Base-by-base conservation (phyloP, 2,113 vertebrate genomes). In the Sarotherodon lohbergeri region DNA sequence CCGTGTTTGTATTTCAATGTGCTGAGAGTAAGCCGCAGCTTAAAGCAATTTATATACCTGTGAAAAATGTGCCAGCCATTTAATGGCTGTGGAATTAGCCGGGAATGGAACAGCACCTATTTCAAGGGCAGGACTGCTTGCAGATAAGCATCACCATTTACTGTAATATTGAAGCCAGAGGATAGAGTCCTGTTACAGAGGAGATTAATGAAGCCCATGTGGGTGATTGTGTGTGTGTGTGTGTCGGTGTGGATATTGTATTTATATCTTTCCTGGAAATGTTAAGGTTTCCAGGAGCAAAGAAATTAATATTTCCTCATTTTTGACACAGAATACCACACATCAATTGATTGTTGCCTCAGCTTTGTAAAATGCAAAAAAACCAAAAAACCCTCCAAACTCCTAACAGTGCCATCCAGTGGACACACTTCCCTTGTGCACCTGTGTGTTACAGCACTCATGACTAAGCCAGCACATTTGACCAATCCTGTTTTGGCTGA, bases 71-170 rank as follows among this genome's bases (percentile, higher is more conserved):
- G 90, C 86, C 89, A 86, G 43, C 88, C 91, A 92, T 92, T 95
- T 93, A 95, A 95, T 94, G 95, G 93, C 86, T 92, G 92, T 92
- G 90, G 95, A 95, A 96, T 95, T 95, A 95, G 91, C 93, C 14
- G 81, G 93, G 87, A 92, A 95, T 92, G 90, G 93, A 95, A 93
- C 85, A 76, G 91, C 92, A 95, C 91, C 95, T 91, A 92, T 95
- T 96, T 95, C 94, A 95, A 96, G 95, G 95, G 94, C 95, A 96
- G 94, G 61, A 27, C 90, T 91, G 93, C 94, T 93, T 93, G 68
- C 91, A 93, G 95, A 95, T 96, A 95, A 94, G 89, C 91, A 96
- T 96, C 95, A 88, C 89, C 91, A 94, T 95, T 96, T 95, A 95
- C 95, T 95, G 95, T 95, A 96, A 96, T 95, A 93, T 95, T 91